Evolutionary conservation across 2,888 invertebrate genomes (phyloP), one percentile per base, ranked within the genome.

Genomic region (Melinaea marsaeus): DNA sequence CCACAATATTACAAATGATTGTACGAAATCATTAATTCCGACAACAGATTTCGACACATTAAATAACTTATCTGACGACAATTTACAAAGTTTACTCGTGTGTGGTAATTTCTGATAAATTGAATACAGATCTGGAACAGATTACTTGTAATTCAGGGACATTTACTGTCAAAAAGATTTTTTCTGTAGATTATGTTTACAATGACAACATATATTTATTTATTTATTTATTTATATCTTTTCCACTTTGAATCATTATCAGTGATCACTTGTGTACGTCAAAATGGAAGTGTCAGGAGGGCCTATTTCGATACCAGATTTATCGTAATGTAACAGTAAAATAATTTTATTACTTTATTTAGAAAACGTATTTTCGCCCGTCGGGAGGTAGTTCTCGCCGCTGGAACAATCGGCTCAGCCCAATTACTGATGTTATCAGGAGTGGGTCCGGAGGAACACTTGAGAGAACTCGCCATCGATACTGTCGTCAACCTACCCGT

Each of bases 351-450:
- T 37, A 6, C 4, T 37, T 37, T 37, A 37, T 72, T 48, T 75
- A 90, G 90, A 60, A 74, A 75, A 51, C 78, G 75, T 65, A 85
- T 88, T 4, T 77, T 82, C 4, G 95, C 95, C 2, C 92, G 88
- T 13, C 95, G 94, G 69, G 97, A 96, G 84, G 92, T 97, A 1
- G 92, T 97, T 60, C 82, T 97, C 37, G 93, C 95, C 6, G 96
- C 96, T 0, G 97, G 98, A 3, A 88, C 95, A 0, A 93, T 98
- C 37, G 96, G 95, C 71, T 95, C 96, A 2, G 96, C 98, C 0
- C 97, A 97, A 78, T 81, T 98, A 3, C 82, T 98, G 56, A 95
- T 97, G 95, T 80, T 97, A 13, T 97, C 97, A 0, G 97, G 97
- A 11, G 88, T 97, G 37, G 96, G 96, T 0, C 95, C 95, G 0